Base-by-base conservation (phyloP, 2,113 vertebrate genomes). In the Neofelis nebulosa region DNA sequence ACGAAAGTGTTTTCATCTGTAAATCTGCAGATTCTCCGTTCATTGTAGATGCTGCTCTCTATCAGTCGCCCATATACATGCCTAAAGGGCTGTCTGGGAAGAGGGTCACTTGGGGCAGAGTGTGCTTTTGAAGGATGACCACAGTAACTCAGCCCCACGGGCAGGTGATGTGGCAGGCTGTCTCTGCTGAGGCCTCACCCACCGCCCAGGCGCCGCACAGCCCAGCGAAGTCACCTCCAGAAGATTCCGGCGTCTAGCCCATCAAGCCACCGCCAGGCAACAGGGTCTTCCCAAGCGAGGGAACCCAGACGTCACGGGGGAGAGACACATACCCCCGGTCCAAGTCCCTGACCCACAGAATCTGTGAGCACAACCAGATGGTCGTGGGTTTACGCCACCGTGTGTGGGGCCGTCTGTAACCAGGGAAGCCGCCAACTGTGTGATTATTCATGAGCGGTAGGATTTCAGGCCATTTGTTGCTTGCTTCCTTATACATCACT, bases 361-460 rank as follows among this genome's bases (percentile, higher is more conserved):
- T 1, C 65, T 33, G 3, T 0, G 57, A 29, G 14, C 19, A 2
- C 2, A 3, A 16, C 31, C 4, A 4, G 55, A 3, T 1, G 19
- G 84, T 3, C 9, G 33, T 5, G 1, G 33, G 23, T 41, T 16
- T 2, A 11, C 0, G 25, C 21, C 19, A 0, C 41, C 0, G 0
- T 4, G 21, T 3, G 31, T 1, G 23, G 23, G 45, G 73, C 41
- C 55, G 5, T 21, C 7, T 36, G 61, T 78, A 8, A 48, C 5
- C 2, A 9, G 31, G 14, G 61, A 10, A 18, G 41, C 7, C 0
- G 0, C 25, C 25, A 2, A 0, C n/a, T 3, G 33, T 1, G 12
- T 7, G 38, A 6, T 13, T 4, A 12, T 23, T 10, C 68, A 63
- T 25, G 55, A 45, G 13, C 0, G 14, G 65, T 8, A 84, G 18